These are phyloP conservation scores for Formicarius rufipectus DNA, from an alignment of 2,113 vertebrate genomes.

Conservation along the genomic window DNA sequence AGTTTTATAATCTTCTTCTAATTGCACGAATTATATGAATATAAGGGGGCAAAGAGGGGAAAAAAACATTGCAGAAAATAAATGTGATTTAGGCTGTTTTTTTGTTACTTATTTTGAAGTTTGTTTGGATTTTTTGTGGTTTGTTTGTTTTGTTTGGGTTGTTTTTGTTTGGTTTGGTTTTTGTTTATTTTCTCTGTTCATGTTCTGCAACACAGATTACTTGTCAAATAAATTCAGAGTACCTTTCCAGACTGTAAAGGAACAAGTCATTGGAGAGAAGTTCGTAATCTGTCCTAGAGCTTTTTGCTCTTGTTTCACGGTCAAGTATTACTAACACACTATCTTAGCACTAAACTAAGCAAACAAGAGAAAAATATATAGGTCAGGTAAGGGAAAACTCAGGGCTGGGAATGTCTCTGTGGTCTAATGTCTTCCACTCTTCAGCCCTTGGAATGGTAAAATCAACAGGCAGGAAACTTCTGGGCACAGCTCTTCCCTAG, in stretches of 20 bases:
- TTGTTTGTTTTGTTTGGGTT: no score
- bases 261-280: not conserved
- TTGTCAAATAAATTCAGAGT: not conserved
- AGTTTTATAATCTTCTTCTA: not conserved
- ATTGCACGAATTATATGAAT: not conserved
- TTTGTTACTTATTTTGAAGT: not conserved
- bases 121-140: not conserved
- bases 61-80: not conserved
- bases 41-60: not conserved
- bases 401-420: not conserved
- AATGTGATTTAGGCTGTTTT: not conserved
- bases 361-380: not conserved
- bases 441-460: not conserved
- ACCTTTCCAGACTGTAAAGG: not conserved
- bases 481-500: not conserved
- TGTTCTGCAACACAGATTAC: not conserved
- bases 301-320: not conserved
- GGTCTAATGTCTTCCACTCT: not conserved
- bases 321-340: not conserved
- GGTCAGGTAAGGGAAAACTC: not conserved
- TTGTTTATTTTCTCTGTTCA: not conserved
- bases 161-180: no score
- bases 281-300: not conserved
- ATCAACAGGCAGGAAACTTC: not conserved
- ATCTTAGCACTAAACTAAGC: not conserved